Conservation (phyloP, 2,888 invertebrate genomes). For the Imbricaverruca yamaguchii region DNA sequence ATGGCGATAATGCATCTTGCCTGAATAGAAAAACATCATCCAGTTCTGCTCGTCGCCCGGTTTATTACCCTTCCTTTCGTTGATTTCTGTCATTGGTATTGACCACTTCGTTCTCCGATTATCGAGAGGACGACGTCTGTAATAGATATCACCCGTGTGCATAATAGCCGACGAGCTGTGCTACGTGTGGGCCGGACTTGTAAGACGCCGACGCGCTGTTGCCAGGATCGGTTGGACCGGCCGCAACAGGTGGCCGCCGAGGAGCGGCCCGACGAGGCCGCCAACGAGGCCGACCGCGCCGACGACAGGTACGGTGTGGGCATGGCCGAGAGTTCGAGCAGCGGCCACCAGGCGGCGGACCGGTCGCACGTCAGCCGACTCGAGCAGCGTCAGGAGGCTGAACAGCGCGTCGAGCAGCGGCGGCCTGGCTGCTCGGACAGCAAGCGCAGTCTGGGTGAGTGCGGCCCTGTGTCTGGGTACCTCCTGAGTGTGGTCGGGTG, state of each 20-base stretch:
- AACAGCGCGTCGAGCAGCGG: conserved; percentile 31
- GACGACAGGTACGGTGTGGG: conserved; percentile 41
- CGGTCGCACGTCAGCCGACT: conserved; percentile 27
- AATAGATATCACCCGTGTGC: no score
- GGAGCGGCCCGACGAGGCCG: not conserved
- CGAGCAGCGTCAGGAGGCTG: conserved; percentile 26
- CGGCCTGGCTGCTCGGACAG: conserved; percentile 29
- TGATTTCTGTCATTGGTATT: no score
- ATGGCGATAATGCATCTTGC: no score
- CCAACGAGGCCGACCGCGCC: conserved; percentile 27
- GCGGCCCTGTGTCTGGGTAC: conserved; percentile 41
- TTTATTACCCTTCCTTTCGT: no score
- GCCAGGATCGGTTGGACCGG: not conserved
- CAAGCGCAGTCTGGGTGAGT: conserved; percentile 49
- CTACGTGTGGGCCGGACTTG: no score
- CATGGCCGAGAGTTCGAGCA: conserved; percentile 44
- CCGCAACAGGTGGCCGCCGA: conserved; percentile 3
- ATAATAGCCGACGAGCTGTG: no score
- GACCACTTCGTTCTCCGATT: no score
- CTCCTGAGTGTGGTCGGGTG: no score
- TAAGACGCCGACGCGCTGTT: not conserved
- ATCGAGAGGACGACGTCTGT: no score
- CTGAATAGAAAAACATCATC: no score
- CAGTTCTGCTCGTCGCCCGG: not conserved
- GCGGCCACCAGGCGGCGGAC: conserved; percentile 30